Evolutionary conservation across 1,140 invertebrate species (phyloP), one percentile per base, ranked within the genome.

Genomic region (Teleopsis dalmanni): DNA sequence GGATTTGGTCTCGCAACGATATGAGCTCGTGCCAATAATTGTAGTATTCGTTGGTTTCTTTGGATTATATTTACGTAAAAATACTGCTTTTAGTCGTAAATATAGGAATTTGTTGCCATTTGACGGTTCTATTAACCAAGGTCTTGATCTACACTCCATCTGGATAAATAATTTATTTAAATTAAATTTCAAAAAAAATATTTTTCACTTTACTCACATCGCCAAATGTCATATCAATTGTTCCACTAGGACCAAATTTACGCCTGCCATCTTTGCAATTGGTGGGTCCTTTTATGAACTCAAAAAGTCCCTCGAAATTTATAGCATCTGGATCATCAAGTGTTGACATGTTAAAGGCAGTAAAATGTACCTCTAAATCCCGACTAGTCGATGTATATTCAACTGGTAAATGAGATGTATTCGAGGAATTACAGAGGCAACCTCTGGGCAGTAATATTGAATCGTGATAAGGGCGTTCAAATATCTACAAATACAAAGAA

Each of bases 301-400:
- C 87, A 67, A 85, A 88, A 29, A 78, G 81, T 16, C 84, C 90
- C 70, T 91, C 87, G 64, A 93, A 91, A 50, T 81, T 84, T 33
- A 90, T 78, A 46, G 85, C 84, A 43, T 83, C 80, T 61, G 87
- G 90, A 72, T 94, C 90, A 57, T 92, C 88, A 7, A 81, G 73
- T 0, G 86, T 79, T 37, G 83, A 81, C 90, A 94, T 94, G 45
- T 84, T 81, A 8, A 77, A 76, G 2, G 89, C 84, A 29, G 81
- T 80, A 57, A 92, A 90, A 57, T 84, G 81, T n/a, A 93, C 75
- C 59, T 90, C 86, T 3, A 88, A 80, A 34, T 88, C 78, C 48
- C 82, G 81, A 23, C 84, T 78, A 3, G 80, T 80, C 0, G 88
- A 91, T 49, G 83, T 82, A 56, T 89, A 85, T 47, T 82, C 83